These are phyloP conservation scores for Willisornis vidua DNA, from an alignment of 2,113 vertebrate species.

Conservation along the genomic window DNA sequence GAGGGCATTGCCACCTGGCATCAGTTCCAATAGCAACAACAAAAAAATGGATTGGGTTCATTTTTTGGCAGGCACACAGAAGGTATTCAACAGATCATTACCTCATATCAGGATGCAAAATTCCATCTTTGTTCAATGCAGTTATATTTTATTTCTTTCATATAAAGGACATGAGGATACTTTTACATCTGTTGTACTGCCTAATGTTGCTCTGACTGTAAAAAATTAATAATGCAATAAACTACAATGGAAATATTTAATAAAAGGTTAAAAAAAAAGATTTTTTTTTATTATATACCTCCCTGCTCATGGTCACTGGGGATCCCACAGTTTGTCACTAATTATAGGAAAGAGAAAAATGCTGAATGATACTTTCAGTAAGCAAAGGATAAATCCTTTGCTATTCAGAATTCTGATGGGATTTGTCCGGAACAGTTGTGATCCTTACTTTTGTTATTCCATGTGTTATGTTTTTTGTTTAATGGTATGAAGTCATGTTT, in stretches of 20 bases:
- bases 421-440: background rate
- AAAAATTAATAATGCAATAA: background rate
- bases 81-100: background rate
- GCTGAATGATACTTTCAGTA: background rate
- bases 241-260: background rate
- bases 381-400: background rate
- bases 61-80: background rate
- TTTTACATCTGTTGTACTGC: background rate
- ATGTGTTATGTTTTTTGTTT: background rate
- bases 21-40: background rate
- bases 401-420: background rate
- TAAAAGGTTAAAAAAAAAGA: background rate
- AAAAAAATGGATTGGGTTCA: background rate
- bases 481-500: rapidly evolving
- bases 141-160: background rate
- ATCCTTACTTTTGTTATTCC: background rate
- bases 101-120: background rate
- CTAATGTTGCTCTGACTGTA: background rate
- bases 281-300: background rate
- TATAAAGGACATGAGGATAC: background rate
- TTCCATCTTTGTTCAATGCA: background rate
- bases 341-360: background rate
- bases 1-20: background rate
- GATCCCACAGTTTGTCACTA: background rate
- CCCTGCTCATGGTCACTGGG: background rate